Evolutionary conservation across 2,888 invertebrate genomes (phyloP).

Genomic region (Lysandra bellargus): DNA sequence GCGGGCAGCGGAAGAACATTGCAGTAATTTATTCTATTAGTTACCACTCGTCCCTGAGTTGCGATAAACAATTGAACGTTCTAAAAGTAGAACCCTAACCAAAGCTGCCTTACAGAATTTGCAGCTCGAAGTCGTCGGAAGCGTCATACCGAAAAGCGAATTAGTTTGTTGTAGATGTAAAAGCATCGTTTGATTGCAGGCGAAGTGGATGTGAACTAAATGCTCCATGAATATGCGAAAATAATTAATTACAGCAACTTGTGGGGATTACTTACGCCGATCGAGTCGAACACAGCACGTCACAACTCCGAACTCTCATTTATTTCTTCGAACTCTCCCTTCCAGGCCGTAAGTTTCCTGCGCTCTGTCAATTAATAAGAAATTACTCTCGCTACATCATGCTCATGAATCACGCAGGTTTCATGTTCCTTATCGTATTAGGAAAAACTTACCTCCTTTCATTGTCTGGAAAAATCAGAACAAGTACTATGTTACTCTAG

Average conservation of each 20-base stretch:
- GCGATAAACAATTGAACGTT: too few relatives aligned
- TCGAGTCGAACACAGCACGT: conserved; percentile 71
- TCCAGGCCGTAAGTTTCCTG: conserved; percentile 65
- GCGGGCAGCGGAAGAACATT: too few relatives aligned
- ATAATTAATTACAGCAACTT: conserved; percentile 7
- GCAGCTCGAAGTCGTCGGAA: background rate
- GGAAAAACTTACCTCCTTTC: background rate
- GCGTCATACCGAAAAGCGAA: background rate
- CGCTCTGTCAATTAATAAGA: conserved; percentile 72
- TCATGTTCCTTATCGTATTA: background rate
- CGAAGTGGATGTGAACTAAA: background rate
- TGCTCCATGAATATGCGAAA: background rate
- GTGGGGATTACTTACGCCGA: conserved; percentile 57
- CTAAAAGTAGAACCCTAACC: background rate
- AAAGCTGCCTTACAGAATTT: background rate
- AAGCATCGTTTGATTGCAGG: background rate
- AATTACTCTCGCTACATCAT: conserved; percentile 71
- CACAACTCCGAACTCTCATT: conserved; percentile 77
- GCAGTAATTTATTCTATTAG: too few relatives aligned
- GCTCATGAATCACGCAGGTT: conserved; percentile 41
- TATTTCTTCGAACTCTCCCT: conserved; percentile 76
- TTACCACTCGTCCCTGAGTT: too few relatives aligned
- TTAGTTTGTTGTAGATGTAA: background rate
- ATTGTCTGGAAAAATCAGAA: too few relatives aligned
- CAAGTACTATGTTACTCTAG: too few relatives aligned